Base-by-base conservation (phyloP, 2,113 vertebrate genomes). In the Gymnorhina tibicen region DNA sequence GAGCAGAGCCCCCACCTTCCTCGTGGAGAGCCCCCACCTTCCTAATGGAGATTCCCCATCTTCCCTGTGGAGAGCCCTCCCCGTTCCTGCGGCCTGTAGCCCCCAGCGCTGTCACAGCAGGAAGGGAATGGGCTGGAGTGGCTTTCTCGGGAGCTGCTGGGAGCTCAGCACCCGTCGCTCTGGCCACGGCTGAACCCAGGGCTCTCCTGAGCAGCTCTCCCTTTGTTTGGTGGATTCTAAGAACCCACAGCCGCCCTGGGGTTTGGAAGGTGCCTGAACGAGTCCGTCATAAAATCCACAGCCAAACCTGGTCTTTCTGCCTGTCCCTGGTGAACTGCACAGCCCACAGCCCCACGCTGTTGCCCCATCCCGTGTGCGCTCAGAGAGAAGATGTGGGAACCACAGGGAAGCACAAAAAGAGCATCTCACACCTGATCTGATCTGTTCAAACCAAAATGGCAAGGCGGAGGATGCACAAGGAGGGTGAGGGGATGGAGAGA, bases 301-400 rank as follows among this genome's bases (percentile, higher is more conserved):
- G 41, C 35, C 14, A 1, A 8, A 77, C 60, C 52, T 52, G 49
- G 9, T 22, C 37, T 16, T 44, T 26, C 68, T 20, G n/a, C 4
- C 5, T 3, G 35, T 28, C 3, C 2, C 55, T 16, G 55, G 8
- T 8, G 28, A 50, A 0, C 35, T 15, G 7, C 59, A 13, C 5
- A 16, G 19, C 30, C 37, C 12, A 5, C 0, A 1, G 13, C 10
- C 33, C 32, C 11, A 7, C 1, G 17, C 17, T 35, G 21, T 6
- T 58, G 24, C 15, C 17, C 18, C 2, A 10, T 9, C 13, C 14
- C 2, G 0, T 4, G 8, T 27, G 67, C 18, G 30, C 16, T 60
- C 11, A 2, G 35, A 42, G 20, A 41, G 13, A 33, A 55, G 47
- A 24, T 6, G 24, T 35, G 41, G 47, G 15, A 89, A 32, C 11